Evolutionary conservation across 2,888 invertebrate species (phyloP).

Genomic region (Lochmaea capreae): DNA sequence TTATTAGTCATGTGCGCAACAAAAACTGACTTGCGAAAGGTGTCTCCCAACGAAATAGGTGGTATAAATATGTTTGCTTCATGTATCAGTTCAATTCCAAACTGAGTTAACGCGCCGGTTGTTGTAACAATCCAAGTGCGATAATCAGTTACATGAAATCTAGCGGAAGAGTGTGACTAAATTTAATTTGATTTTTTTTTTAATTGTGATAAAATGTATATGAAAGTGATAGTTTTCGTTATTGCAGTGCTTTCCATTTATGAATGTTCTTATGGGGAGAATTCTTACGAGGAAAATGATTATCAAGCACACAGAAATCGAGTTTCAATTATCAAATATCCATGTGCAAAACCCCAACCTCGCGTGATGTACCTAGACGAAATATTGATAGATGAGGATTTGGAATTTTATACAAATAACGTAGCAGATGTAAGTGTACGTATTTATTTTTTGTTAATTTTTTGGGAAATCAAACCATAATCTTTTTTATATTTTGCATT

Average conservation of each 20-base stretch:
- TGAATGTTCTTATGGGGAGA: not conserved
- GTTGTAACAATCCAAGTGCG: not conserved
- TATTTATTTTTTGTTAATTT: not conserved
- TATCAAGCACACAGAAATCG: not conserved
- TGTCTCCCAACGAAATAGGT: not conserved
- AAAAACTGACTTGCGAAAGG: not conserved
- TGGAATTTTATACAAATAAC: not conserved
- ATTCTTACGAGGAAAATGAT: not conserved
- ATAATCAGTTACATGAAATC: not conserved
- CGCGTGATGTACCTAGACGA: slow-evolving; percentile 12
- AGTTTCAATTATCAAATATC: slow-evolving; percentile 9
- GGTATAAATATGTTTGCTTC: not conserved
- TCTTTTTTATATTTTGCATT: no score
- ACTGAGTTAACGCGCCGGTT: not conserved
- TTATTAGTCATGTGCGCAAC: not conserved
- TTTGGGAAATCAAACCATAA: no score
- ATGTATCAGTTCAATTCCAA: not conserved
- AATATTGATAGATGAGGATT: not conserved
- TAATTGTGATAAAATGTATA: not conserved
- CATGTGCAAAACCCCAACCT: slow-evolving; percentile 16
- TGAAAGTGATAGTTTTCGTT: slow-evolving; percentile 5
- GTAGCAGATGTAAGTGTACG: not conserved
- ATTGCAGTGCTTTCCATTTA: not conserved
- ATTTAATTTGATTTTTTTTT: not conserved
- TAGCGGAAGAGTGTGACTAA: not conserved